phyloP scores from a whole-genome alignment of 1,140 invertebrate genomes.

The Spodoptera frugiperda region DNA sequence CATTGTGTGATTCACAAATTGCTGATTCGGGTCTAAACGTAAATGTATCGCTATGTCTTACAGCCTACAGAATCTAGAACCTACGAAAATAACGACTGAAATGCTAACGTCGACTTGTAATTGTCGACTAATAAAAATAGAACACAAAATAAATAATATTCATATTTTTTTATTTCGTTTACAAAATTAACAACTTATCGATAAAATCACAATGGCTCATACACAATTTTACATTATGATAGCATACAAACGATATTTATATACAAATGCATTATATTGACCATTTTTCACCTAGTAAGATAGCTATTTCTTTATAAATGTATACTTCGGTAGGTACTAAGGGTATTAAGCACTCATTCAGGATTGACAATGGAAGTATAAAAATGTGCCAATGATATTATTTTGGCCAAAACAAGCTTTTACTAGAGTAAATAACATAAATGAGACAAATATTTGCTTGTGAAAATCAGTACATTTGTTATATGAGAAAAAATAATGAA shows the following conservation, averaged over 20 bases:
- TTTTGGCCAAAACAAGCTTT: too few relatives aligned
- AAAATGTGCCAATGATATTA: too few relatives aligned
- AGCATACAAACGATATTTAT: constrained; percentile 36
- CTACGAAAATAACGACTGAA: too few relatives aligned
- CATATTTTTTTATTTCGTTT: constrained; percentile 43
- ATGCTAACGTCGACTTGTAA: too few relatives aligned
- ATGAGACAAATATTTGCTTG: too few relatives aligned
- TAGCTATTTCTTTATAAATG: neutral
- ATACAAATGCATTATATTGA: constrained; percentile 40
- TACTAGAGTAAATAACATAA: too few relatives aligned
- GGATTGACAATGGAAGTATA: neutral
- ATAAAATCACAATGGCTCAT: constrained; percentile 47
- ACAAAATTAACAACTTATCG: constrained; percentile 49
- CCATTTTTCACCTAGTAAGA: constrained; percentile 18
- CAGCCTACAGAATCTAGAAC: too few relatives aligned
- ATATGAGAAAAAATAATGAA: too few relatives aligned
- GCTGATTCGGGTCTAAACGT: too few relatives aligned
- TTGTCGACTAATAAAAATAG: neutral
- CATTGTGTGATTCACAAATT: too few relatives aligned
- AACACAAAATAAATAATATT: constrained; percentile 37
- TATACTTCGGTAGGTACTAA: neutral
- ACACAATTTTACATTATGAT: constrained; percentile 43
- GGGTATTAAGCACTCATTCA: neutral
- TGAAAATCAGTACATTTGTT: too few relatives aligned
- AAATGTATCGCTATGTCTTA: too few relatives aligned